These are phyloP conservation scores for Montipora sp. DNA, from an alignment of 64 coral and sea anemone species.

Conservation along the genomic window DNA sequence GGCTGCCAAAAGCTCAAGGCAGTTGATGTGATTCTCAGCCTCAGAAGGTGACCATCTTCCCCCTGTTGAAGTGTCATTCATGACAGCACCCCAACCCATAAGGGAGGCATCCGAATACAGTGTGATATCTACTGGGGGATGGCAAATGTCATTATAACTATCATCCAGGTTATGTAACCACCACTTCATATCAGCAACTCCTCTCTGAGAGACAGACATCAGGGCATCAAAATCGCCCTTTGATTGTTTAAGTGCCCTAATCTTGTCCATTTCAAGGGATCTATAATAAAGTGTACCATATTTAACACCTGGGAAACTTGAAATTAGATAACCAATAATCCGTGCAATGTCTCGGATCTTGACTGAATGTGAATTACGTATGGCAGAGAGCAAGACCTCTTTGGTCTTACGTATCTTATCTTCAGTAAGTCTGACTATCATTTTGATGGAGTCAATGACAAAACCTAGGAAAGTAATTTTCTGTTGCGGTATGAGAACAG, in stretches of 20 bases:
- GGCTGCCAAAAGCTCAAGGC: conserved; percentile 25
- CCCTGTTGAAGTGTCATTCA: conserved; percentile 24
- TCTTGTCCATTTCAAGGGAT: conserved; percentile 58
- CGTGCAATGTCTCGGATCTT: conserved; percentile 48
- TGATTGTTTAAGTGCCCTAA: conserved; percentile 24
- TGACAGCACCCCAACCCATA: conserved; percentile 52
- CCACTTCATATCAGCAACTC: conserved; percentile 48
- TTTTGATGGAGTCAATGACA: conserved; percentile 65
- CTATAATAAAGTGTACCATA: conserved; percentile 73
- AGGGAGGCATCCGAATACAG: conserved; percentile 67
- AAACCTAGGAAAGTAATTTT: conserved; percentile 57
- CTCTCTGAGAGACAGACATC: conserved; percentile 37
- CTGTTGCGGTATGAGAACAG: conserved; percentile 25
- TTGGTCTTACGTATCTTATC: conserved; percentile 59
- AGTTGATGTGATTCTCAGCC: conserved; percentile 36
- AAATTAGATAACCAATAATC: conserved; percentile 53
- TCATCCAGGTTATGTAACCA: conserved; percentile 30
- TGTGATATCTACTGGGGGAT: conserved; percentile 33
- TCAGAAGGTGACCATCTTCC: conserved; percentile 36
- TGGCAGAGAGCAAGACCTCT: not conserved
- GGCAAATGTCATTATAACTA: conserved; percentile 48
- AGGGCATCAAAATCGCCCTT: conserved; percentile 52
- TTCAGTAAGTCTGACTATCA: conserved; percentile 49
- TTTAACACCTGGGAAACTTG: conserved; percentile 36
- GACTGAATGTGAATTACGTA: conserved; percentile 10